Evolutionary conservation across 2,797 vertebrate genomes (phyloP).

Genomic region (Sternotherus odoratus): DNA sequence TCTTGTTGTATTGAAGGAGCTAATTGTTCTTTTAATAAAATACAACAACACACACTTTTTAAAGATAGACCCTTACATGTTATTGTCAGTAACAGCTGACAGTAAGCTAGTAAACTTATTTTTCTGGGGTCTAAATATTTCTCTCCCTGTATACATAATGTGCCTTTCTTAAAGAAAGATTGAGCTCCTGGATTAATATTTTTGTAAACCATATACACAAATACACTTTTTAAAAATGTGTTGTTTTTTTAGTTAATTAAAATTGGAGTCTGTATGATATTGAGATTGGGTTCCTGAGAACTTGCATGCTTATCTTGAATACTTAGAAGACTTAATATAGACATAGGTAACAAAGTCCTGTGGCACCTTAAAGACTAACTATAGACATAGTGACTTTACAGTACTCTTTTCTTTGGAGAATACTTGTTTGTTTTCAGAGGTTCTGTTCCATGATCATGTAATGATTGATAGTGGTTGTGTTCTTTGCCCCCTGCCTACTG

Average conservation of each 20-base stretch:
- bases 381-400: neutral
- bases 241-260: neutral
- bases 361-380: too few species aligned
- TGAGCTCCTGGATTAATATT: neutral
- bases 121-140: constrained; percentile 14
- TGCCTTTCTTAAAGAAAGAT: constrained; percentile 9
- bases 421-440: neutral
- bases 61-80: neutral
- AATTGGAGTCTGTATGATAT: neutral
- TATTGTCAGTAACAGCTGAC: neutral
- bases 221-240: neutral
- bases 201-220: neutral
- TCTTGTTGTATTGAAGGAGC: neutral
- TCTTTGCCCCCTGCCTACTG: neutral
- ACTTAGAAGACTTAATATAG: neutral
- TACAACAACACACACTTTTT: neutral
- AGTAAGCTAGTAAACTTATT: neutral
- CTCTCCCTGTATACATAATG: neutral
- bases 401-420: neutral
- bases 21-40: neutral
- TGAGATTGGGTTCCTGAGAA: neutral
- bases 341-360: too few species aligned
- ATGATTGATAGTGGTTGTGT: neutral
- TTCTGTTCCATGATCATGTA: neutral
- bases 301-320: neutral